Evolutionary conservation across 2,797 vertebrate species (phyloP), one percentile per base, ranked within the genome.

Genomic region (Acanthurus tractus): DNA sequence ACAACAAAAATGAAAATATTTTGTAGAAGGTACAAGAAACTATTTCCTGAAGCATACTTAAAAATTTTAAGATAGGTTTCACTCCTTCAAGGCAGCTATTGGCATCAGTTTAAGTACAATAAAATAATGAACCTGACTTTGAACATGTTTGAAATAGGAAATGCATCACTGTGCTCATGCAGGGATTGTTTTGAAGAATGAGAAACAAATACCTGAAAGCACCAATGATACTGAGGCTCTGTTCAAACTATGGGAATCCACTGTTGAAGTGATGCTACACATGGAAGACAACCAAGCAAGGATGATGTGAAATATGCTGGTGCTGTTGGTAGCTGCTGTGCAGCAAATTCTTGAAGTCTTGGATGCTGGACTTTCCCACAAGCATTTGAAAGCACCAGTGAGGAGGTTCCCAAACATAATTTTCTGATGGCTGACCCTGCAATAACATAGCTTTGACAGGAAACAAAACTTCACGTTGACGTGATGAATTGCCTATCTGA

Each of bases 111-210:
- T 0, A 44, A 20, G 8, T 54, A 11, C 3, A 49, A 52, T 63
- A 54, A 56, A 42, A 63, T n/a, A 18, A 74, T 48, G 4, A 67
- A 73, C 48, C 55, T 58, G 23, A 58, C 44, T 70, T 63, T 1
- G 73, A 70, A 73, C 45, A 25, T 55, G 34, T 63, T 75, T 85
- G 22, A 87, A 76, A 61, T 38, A 62, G 22, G 34, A 81, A 63
- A 70, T 25, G 6, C 58, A 59, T 70, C 75, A 55, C 18, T 64
- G 10, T 42, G 14, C 49, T 44, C 18, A 23, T 29, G 29, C 20
- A 53, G 29, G 46, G 10, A 25, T 23, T 29, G 7, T 58, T 77
- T 36, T 71, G 15, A 73, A 79, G 18, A 20, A 23, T 48, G 48
- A 25, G 42, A 25, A 59, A 57, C 12, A 0, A 40, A 42, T 53